These are phyloP conservation scores for Thunnus thynnus DNA, from an alignment of 2,113 vertebrate genomes.

Conservation along the genomic window DNA sequence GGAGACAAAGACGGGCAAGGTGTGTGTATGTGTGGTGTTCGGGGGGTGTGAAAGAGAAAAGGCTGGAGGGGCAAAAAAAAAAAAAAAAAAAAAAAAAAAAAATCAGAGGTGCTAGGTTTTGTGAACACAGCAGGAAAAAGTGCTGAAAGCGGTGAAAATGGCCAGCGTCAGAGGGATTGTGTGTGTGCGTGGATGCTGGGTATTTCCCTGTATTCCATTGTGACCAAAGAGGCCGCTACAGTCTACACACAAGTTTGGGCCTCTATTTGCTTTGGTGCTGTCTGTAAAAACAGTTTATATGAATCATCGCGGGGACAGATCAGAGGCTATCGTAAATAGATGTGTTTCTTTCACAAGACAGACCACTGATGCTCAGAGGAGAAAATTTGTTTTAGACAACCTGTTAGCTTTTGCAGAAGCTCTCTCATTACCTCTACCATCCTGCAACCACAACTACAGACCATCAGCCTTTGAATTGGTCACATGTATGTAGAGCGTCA, in stretches of 20 bases:
- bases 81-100: constrained; percentile 41
- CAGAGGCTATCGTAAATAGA: constrained; percentile 39
- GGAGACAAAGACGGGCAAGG: constrained; percentile 71
- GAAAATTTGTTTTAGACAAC: constrained; percentile 53
- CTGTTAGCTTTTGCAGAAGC: constrained; percentile 37
- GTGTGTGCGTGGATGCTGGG: constrained; percentile 37
- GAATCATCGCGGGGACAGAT: constrained; percentile 36
- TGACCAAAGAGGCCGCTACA: constrained; percentile 59
- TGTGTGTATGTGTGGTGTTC: constrained; percentile 49
- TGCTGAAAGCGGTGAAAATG: constrained; percentile 84
- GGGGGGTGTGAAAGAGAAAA: constrained; percentile 77
- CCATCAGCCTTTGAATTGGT: constrained; percentile 50
- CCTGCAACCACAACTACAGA: constrained; percentile 21
- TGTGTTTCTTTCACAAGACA: constrained; percentile 36
- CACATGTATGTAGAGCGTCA: constrained; percentile 47
- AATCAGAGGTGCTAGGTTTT: constrained; percentile 80
- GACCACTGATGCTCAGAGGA: constrained; percentile 22
- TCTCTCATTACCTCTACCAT: constrained; percentile 22
- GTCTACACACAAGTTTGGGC: constrained; percentile 37
- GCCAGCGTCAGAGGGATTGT: constrained; percentile 61
- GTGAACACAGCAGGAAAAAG: constrained; percentile 86
- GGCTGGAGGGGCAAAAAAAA: constrained; percentile 54
- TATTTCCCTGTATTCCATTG: constrained; percentile 72
- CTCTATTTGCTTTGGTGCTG: constrained; percentile 49
- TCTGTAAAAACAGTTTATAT: constrained; percentile 54